Evolutionary conservation across 2,888 invertebrate species (phyloP).

Genomic region (Polydrusus cervinus): DNA sequence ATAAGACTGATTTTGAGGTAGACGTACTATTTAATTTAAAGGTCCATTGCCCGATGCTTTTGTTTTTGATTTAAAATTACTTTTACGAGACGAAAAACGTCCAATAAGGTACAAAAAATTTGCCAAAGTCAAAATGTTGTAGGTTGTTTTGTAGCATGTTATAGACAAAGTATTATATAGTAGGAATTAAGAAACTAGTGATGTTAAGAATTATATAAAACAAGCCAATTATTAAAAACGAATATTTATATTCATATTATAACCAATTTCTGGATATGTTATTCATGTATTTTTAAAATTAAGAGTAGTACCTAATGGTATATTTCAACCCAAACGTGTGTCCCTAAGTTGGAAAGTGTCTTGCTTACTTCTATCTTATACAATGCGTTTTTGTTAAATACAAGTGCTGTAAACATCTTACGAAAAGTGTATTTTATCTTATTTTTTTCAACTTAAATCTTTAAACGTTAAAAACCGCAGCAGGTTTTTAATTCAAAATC

Average conservation of each 20-base stretch:
- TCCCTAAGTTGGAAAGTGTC: too few species aligned
- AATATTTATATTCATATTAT: background rate
- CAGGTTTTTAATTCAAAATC: too few species aligned
- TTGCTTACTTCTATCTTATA: too few species aligned
- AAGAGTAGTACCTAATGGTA: too few species aligned
- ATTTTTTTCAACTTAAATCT: too few species aligned
- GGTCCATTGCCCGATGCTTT: constrained; percentile 8
- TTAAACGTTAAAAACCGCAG: too few species aligned
- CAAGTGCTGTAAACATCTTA: too few species aligned
- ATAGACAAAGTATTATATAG: constrained; percentile 2
- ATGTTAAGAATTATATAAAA: constrained; percentile 8
- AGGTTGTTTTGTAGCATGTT: background rate
- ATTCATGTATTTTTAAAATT: background rate
- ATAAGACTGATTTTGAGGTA: constrained; percentile 27
- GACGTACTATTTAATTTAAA: constrained; percentile 15
- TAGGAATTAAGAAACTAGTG: background rate
- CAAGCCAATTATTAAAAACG: constrained; percentile 19
- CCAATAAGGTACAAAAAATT: constrained; percentile 25
- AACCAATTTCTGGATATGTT: background rate
- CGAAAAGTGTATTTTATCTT: too few species aligned
- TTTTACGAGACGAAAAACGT: constrained; percentile 21
- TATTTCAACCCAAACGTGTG: too few species aligned
- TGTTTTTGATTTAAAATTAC: constrained; percentile 5
- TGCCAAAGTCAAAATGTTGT: constrained; percentile 5
- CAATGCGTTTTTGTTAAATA: too few species aligned